Base-by-base conservation (phyloP, 1,140 invertebrate species). In the Leguminivora glycinivorella region DNA sequence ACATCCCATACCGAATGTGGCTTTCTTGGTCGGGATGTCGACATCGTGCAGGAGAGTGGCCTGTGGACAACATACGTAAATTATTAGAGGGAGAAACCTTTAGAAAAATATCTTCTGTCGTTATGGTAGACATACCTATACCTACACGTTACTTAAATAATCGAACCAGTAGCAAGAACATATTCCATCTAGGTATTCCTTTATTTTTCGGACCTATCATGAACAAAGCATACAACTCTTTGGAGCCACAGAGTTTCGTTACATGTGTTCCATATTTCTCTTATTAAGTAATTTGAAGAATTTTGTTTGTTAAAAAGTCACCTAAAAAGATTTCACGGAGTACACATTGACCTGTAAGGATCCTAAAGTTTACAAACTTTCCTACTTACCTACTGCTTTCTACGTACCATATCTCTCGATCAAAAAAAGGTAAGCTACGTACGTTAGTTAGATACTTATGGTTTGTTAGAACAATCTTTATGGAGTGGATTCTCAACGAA, bases 1-100 rank as follows among this genome's bases (percentile, higher is more conserved):
- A 89, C 98, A 99, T 56, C 97, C 97, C 97, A 99, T 97, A 4
- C 96, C 97, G 87, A 99, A 98, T 1, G 97, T 98, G 0, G 98
- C 98, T 68, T 92, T 92, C 76, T 92, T 89, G 1, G 90, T 91
- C 1, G 92, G 89, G 56, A 90, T 87, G 72, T 92, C 89, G 72
- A 92, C 90, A 88, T 92, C 81, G 70, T 92, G 92, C 0, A 92
- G 82, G 1, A 90, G 80, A 5, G 81, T 71, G n/a, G 81, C 74
- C 89, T 89, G 79, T 26, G n/a, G 56, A 69, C 17, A 47, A 56
- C 1, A n/a, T 34, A 12, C 40, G 40, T 43, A 43, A 43, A 43
- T 43, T 31, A 0, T n/a, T 17, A n/a, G 14, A 67, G 31, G 3
- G n/a, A 47, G 1, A 22, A 69, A 10, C 14, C 43, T 17, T 69